phyloP scores from a whole-genome alignment of 2,797 vertebrate species.

The Tarsius wallacei region DNA sequence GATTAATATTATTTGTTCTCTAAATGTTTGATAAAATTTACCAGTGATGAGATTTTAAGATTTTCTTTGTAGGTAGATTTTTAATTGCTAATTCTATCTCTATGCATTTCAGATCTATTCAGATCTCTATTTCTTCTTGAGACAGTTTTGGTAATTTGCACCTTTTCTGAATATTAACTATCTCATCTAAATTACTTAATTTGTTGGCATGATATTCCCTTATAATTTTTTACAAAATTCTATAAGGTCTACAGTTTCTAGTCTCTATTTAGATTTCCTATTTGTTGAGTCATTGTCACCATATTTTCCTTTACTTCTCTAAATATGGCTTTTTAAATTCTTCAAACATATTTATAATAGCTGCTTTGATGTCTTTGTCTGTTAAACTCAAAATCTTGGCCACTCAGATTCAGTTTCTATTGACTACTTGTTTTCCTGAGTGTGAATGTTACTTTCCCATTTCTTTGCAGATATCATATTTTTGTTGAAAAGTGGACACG shows the following conservation, averaged over 20 bases:
- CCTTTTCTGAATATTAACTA: not conserved
- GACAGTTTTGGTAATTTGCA: not conserved
- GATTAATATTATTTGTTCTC: not conserved
- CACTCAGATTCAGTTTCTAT: slow-evolving; percentile 19
- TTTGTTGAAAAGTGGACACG: not conserved
- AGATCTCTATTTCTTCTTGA: not conserved
- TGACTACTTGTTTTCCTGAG: not conserved
- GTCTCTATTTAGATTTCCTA: not conserved
- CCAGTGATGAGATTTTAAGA: not conserved
- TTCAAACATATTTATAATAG: not conserved
- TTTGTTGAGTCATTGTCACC: not conserved
- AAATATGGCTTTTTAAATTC: not conserved
- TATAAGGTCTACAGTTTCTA: not conserved
- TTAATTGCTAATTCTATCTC: not conserved
- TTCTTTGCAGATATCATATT: not conserved
- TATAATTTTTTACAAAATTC: not conserved
- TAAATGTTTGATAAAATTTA: slow-evolving; percentile 23
- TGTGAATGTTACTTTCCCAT: not conserved
- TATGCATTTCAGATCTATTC: not conserved
- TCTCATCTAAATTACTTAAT: not conserved
- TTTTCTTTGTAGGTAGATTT: not conserved
- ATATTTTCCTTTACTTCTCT: slow-evolving; percentile 24
- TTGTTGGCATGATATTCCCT: not conserved
- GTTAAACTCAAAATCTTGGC: slow-evolving; percentile 57
- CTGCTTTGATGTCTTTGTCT: not conserved